Percentiles rank a stretch among this genome's conserved stretches.
These are phyloP conservation scores for Acanthurus tractus DNA, from an alignment of 2,797 vertebrate genomes.

Conservation along the genomic window DNA sequence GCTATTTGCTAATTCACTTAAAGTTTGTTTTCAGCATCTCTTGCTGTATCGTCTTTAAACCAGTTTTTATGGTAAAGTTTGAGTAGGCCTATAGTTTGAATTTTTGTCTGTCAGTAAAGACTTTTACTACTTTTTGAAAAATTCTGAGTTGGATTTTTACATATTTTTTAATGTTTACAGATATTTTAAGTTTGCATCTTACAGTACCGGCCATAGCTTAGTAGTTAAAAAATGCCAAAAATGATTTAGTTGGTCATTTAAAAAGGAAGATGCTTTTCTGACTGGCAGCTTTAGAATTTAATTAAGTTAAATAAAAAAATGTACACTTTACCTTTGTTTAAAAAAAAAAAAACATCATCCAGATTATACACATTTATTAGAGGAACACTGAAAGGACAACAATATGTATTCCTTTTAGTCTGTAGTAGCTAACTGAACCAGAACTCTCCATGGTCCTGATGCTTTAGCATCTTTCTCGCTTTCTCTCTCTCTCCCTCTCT, in stretches of 20 bases:
- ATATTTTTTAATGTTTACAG: too few relatives aligned
- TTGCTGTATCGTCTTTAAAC: not conserved
- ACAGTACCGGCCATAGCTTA: not conserved
- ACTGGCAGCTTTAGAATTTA: not conserved
- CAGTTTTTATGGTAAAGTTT: not conserved
- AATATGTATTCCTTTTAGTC: not conserved
- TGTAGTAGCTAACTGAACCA: not conserved
- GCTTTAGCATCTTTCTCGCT: not conserved
- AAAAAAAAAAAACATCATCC: not conserved
- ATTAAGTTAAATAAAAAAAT: not conserved
- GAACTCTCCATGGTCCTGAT: constrained; percentile 72
- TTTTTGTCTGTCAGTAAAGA: not conserved
- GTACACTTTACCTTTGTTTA: not conserved
- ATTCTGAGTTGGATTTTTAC: not conserved
- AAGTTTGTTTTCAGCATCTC: not conserved
- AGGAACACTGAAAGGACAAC: not conserved
- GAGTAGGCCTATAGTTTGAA: not conserved
- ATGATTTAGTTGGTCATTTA: not conserved
- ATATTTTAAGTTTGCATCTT: not conserved
- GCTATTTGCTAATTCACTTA: too few relatives aligned
- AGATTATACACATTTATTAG: not conserved
- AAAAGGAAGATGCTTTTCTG: too few relatives aligned
- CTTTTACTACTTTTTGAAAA: not conserved
- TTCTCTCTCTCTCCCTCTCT: constrained; percentile 3
- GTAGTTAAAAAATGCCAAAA: not conserved